Evolutionary conservation across 2,113 vertebrate genomes (phyloP).

Genomic region (Dipodomys ordii): DNA sequence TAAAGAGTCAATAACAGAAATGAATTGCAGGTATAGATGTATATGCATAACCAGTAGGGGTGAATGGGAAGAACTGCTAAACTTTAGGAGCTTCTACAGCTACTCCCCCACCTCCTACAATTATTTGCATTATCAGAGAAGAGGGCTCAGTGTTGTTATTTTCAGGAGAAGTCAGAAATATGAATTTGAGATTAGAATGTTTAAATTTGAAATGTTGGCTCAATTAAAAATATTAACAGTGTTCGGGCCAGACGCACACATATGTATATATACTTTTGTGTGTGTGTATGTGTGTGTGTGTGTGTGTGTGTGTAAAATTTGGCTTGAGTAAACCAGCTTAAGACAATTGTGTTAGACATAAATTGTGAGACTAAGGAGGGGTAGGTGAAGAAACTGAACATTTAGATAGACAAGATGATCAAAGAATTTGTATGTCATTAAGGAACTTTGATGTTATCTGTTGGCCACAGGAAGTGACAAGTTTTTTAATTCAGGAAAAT

Average conservation of each 20-base stretch:
- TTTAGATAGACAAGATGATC: neutral
- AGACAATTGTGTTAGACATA: constrained; percentile 1
- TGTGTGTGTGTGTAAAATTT: neutral
- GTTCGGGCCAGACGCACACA: neutral
- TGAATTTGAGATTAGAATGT: neutral
- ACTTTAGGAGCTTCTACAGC: neutral
- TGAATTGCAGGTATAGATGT: neutral
- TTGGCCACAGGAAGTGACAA: neutral
- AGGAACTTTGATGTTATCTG: neutral
- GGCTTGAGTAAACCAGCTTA: neutral
- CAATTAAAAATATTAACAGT: neutral
- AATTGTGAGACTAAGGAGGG: neutral
- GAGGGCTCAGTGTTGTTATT: neutral
- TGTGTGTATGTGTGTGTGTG: no score
- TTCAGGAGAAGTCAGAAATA: constrained; percentile 41
- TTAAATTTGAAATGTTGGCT: neutral
- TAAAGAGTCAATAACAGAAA: constrained; percentile 22
- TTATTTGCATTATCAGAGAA: neutral
- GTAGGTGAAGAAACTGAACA: neutral
- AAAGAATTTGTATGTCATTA: neutral
- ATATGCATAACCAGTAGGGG: neutral
- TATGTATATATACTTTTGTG: no score
- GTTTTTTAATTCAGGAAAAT: neutral
- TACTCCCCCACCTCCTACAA: neutral
- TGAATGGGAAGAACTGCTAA: neutral